Base-by-base conservation (phyloP, 2,797 vertebrate genomes). In the Betta splendens region DNA sequence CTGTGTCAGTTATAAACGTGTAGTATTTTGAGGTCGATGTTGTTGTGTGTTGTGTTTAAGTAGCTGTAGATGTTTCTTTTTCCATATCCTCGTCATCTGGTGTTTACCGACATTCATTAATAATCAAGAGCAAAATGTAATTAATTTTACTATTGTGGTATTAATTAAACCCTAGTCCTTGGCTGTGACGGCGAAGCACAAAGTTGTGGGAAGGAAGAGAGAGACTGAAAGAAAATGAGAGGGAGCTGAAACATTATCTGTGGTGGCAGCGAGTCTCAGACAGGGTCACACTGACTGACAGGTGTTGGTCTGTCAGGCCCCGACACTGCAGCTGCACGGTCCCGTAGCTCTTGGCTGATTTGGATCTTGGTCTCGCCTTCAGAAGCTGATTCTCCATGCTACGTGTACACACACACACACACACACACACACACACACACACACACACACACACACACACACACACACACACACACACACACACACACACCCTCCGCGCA, bases 281-380 rank as follows among this genome's bases (percentile, higher is more conserved):
- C 62, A 37, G 48, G 4, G 12, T 48, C 48, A 47, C 23, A 4
- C 17, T 64, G 69, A 77, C 36, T 72, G 72, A 66, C 62, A 65
- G 58, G 53, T 61, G n/a, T n/a, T n/a, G 73, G 50, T 63, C 69
- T 26, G 25, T 71, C 57, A n/a, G 62, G 62, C 28, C 46, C 56
- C 38, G 2, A 50, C 48, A 15, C 54, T 22, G 42, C 53, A 28
- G 56, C 70, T 38, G 50, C 49, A 64, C 1, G 18, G n/a, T n/a
- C n/a, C n/a, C n/a, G 35, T 11, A 15, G 28, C 56, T 69, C 36
- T 35, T 2, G 16, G 9, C 16, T 5, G 2, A 44, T 69, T 32
- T 51, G 18, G 43, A 47, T 74, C 7, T 46, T 28, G 25, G 18
- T 50, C 46, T 23, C 3, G 5, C 16, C 40, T 40, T 25, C 4